Conservation (phyloP, 2,888 invertebrate genomes). For the Melanchra persicariae region DNA sequence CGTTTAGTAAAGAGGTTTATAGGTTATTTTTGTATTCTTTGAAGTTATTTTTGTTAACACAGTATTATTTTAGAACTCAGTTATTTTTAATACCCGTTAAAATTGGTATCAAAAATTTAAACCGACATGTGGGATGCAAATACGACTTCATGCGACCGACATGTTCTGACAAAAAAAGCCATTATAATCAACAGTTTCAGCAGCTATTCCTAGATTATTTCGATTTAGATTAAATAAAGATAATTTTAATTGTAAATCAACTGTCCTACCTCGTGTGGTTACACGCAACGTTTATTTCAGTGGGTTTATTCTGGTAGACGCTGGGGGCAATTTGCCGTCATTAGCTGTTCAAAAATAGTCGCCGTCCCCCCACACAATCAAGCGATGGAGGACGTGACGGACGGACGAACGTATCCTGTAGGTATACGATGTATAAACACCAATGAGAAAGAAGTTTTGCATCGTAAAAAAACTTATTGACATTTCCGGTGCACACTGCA, state of each 20-base stretch:
- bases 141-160: not conserved
- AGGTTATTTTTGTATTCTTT: constrained; percentile 25
- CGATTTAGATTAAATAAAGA: constrained; percentile 36
- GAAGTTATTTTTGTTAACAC: constrained; percentile 11
- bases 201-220: constrained; percentile 23
- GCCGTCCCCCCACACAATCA: constrained; percentile 79
- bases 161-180: not conserved
- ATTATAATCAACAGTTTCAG: constrained; percentile 11
- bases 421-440: constrained; percentile 40
- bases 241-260: constrained; percentile 35
- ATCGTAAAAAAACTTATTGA: constrained; percentile 21
- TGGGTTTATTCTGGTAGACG: constrained; percentile 77
- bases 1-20: not conserved
- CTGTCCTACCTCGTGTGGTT: constrained; percentile 42
- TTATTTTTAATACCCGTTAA: not conserved
- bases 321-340: constrained; percentile 83
- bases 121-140: not conserved
- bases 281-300: constrained; percentile 77
- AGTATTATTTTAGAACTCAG: not conserved
- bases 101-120: not conserved
- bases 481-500: constrained; percentile 11
- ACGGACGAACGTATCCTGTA: constrained; percentile 63
- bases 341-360: constrained; percentile 83
- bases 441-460: constrained; percentile 22
- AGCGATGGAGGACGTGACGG: constrained; percentile 73